A percentile compares a stretch with the other conserved stretches of the same genome.
phyloP scores from a whole-genome alignment of 2,113 vertebrate species.

The Jacana jacana region DNA sequence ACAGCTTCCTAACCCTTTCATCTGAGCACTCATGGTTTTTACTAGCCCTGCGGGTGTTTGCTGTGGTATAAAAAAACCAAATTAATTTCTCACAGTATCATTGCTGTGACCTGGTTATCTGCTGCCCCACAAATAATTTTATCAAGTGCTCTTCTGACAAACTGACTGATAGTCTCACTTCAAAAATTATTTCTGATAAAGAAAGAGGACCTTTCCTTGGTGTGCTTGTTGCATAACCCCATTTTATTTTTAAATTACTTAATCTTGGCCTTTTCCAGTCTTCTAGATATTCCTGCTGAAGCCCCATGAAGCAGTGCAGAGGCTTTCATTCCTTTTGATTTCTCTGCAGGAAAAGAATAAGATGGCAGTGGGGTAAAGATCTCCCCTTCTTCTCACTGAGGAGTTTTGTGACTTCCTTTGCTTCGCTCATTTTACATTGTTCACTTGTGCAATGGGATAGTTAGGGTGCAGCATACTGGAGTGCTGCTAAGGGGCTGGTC shows the following conservation, averaged over 20 bases:
- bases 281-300: background rate
- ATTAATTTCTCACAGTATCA: background rate
- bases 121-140: background rate
- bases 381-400: background rate
- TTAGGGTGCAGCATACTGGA: background rate
- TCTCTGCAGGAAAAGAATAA: background rate
- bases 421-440: background rate
- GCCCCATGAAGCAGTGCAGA: background rate
- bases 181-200: background rate
- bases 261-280: background rate
- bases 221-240: background rate
- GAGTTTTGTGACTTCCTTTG: background rate
- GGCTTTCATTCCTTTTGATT: background rate
- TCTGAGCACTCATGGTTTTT: background rate
- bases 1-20: background rate
- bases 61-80: background rate
- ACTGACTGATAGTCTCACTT: background rate
- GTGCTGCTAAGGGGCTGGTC: background rate
- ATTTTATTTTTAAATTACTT: background rate
- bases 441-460: background rate
- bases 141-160: background rate
- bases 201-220: background rate
- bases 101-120: background rate
- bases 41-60: background rate
- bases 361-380: background rate